These are phyloP conservation scores for Falco biarmicus DNA, from an alignment of 2,797 vertebrate genomes.

Conservation along the genomic window DNA sequence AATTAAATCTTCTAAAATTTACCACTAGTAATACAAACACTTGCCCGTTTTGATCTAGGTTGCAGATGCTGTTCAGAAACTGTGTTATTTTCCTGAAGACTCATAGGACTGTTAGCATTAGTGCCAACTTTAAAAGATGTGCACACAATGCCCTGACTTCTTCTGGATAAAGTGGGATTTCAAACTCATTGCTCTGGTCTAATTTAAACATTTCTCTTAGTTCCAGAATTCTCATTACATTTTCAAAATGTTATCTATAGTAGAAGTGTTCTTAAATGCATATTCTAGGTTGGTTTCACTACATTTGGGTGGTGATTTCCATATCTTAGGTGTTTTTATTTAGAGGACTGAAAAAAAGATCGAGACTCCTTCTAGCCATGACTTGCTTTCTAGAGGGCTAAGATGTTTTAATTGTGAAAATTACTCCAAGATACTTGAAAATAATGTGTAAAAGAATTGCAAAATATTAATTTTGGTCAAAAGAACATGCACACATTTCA, in stretches of 20 bases:
- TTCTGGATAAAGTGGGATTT: neutral
- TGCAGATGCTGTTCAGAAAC: neutral
- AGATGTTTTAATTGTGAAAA: neutral
- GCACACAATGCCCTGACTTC: neutral
- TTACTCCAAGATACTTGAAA: neutral
- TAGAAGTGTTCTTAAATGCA: neutral
- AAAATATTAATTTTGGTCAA: conserved; percentile 60
- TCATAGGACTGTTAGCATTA: neutral
- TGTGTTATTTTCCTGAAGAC: neutral
- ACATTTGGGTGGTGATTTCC: neutral
- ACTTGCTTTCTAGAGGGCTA: neutral
- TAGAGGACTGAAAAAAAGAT: neutral
- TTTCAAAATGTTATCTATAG: neutral
- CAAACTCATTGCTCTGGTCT: neutral
- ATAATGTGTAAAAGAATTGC: neutral
- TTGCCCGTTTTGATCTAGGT: neutral
- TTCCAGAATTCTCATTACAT: neutral
- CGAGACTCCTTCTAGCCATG: neutral
- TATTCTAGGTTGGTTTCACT: neutral
- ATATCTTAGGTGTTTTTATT: neutral
- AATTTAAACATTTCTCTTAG: neutral
- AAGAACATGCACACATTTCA: conserved; percentile 73
- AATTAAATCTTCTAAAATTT: neutral
- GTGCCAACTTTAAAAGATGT: fast-evolving
- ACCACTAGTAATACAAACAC: neutral